These are phyloP conservation scores for Lysiphlebus fabarum DNA, from an alignment of 1,140 invertebrate species.

Conservation along the genomic window DNA sequence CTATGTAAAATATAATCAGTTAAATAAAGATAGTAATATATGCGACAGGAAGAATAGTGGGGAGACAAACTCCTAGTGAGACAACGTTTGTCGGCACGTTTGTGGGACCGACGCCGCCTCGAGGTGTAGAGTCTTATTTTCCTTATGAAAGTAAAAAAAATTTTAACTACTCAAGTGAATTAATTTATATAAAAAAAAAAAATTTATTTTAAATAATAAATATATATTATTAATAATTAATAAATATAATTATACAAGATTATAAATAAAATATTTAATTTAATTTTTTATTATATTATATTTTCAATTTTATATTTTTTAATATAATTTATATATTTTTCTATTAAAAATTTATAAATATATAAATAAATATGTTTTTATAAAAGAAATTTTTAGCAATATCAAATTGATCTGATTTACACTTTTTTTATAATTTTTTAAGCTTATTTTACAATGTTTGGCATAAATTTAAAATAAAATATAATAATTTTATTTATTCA, in stretches of 20 bases:
- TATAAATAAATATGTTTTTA: too few species aligned
- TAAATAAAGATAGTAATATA: slow-evolving; percentile 3
- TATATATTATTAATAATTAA: slow-evolving; percentile 3
- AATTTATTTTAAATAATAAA: background rate
- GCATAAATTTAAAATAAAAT: too few species aligned
- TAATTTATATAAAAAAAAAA: background rate
- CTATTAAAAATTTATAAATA: too few species aligned
- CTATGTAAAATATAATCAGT: background rate
- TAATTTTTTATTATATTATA: too few species aligned
- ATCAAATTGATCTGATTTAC: too few species aligned
- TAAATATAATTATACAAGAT: background rate
- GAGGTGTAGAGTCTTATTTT: slow-evolving; percentile 17
- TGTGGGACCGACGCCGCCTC: slow-evolving; percentile 44
- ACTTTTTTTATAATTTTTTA: too few species aligned
- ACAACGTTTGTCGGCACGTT: slow-evolving; percentile 53
- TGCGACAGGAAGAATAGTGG: slow-evolving; percentile 23
- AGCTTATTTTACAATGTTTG: too few species aligned
- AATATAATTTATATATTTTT: too few species aligned
- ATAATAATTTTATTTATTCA: background rate
- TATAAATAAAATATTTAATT: too few species aligned
- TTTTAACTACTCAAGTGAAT: slow-evolving; percentile 2
- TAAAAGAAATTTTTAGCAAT: too few species aligned
- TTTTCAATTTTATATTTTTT: too few species aligned
- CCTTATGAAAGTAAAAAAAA: slow-evolving; percentile 9
- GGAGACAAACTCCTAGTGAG: slow-evolving; percentile 37